Evolutionary conservation across 2,888 invertebrate genomes (phyloP), one percentile per base, ranked within the genome.

Genomic region (Oxyteleia sp.): DNA sequence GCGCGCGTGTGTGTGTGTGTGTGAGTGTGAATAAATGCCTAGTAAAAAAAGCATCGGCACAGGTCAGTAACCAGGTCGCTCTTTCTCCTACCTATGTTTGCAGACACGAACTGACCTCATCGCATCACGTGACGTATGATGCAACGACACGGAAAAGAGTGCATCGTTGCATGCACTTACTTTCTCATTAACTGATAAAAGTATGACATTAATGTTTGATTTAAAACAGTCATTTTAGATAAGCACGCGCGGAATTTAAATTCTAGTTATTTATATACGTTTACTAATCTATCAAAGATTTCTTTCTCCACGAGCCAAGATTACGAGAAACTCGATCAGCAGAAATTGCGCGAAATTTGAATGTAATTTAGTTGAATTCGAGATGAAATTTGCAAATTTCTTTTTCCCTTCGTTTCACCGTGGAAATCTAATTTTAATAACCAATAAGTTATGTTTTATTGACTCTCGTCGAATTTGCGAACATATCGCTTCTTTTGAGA

Each of bases 41-140:
- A 35, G 51, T 61, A 55, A 81, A 75, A 69, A 81, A 75, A 71
- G 69, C 69, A 64, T 16, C 66, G 47, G 76, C 71, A 80, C 85
- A 72, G 86, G 85, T 86, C 86, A 86, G 86, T 87, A 87, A 86
- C 85, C 86, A 87, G 86, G 87, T 86, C 85, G 82, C 49, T 80
- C 45, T 61, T 68, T 53, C 76, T 80, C 51, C 82, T 53, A 80
- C 72, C 78, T 66, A 66, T 79, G 53, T 79, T 79, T 23, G 63
- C 53, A 76, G 71, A 66, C 71, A 63, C 80, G 57, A 68, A 68
- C 78, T 84, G 84, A 84, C 84, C 84, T 80, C 80, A 72, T 83
- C 83, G 81, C 47, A 35, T 80, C 78, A 84, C 84, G 68, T 78
- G 84, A 82, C 82, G 75, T 64, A 63, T 85, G 80, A 85, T 81